These are phyloP conservation scores for Tortrix viridana DNA, from an alignment of 2,888 invertebrate species.

Conservation along the genomic window DNA sequence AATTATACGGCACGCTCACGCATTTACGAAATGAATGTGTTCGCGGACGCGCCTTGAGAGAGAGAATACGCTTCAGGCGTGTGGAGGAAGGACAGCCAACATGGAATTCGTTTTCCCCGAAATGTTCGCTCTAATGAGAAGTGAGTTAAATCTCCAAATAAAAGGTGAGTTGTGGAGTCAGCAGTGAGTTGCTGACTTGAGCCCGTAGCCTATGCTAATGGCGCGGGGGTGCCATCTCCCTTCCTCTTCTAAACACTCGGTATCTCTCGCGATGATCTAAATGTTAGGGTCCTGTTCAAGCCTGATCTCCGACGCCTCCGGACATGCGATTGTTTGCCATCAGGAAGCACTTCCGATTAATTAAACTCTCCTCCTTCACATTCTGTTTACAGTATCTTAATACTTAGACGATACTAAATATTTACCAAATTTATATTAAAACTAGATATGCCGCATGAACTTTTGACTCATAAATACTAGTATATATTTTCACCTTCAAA, in stretches of 20 bases:
- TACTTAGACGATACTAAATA: conserved; percentile 1
- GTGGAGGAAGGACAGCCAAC: conserved; percentile 54
- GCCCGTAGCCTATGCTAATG: conserved; percentile 65
- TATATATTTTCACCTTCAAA: not conserved
- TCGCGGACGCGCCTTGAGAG: conserved; percentile 52
- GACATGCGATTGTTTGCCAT: conserved; percentile 67
- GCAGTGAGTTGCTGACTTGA: conserved; percentile 64
- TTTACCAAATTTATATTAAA: not conserved
- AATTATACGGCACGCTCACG: conserved; percentile 69
- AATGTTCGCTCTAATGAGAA: conserved; percentile 60
- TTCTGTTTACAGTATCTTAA: conserved; percentile 8
- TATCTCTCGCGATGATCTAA: conserved; percentile 72
- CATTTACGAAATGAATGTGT: conserved; percentile 53
- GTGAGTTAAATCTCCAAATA: conserved; percentile 80
- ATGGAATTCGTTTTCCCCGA: conserved; percentile 67
- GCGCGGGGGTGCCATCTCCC: conserved; percentile 39
- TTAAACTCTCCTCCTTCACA: conserved; percentile 12
- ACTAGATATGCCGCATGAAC: not conserved
- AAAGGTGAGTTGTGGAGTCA: conserved; percentile 74
- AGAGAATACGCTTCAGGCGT: conserved; percentile 48
- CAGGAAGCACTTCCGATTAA: conserved; percentile 17
- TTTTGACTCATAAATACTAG: not conserved
- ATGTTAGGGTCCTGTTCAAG: conserved; percentile 58
- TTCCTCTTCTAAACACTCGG: conserved; percentile 55
- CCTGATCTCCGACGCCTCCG: conserved; percentile 66